A percentile compares a stretch with the other conserved stretches of the same genome.
Conservation (phyloP, 2,888 invertebrate species). For the Drosophila meridionalis region DNA sequence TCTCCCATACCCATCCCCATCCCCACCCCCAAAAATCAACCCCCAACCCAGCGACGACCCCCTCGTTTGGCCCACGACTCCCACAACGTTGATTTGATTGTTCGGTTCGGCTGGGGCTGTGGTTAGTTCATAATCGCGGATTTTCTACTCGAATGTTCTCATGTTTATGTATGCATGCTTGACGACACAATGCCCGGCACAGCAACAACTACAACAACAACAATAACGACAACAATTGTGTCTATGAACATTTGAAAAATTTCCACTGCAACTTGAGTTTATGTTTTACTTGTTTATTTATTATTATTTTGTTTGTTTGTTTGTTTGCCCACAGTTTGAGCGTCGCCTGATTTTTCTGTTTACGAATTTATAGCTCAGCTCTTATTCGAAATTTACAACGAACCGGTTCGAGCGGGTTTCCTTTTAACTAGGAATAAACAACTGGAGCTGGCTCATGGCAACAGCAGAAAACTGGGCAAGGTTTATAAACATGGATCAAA, state of each 20-base stretch:
- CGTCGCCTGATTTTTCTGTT: constrained; percentile 20
- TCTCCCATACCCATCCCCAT: not conserved
- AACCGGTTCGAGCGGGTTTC: not conserved
- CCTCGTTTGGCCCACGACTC: not conserved
- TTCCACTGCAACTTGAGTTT: constrained; percentile 55
- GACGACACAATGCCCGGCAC: constrained; percentile 24
- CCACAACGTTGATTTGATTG: constrained; percentile 18
- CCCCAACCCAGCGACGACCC: not conserved
- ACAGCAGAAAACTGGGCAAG: no score
- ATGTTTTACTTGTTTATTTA: not conserved
- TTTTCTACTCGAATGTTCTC: constrained; percentile 59
- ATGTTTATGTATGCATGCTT: constrained; percentile 57
- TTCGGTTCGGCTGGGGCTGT: constrained; percentile 17
- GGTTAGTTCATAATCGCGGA: constrained; percentile 46
- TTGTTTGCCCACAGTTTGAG: not conserved
- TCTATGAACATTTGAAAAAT: constrained; percentile 48
- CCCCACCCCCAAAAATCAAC: not conserved
- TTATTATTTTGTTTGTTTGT: no score
- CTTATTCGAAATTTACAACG: not conserved
- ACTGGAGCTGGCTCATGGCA: not conserved
- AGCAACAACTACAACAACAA: constrained; percentile 9
- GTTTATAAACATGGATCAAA: not conserved
- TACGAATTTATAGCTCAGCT: constrained; percentile 2
- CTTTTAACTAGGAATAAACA: not conserved
- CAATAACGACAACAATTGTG: constrained; percentile 19